Evolutionary conservation across 2,888 invertebrate genomes (phyloP).

Genomic region (Podotricha telesiphe): DNA sequence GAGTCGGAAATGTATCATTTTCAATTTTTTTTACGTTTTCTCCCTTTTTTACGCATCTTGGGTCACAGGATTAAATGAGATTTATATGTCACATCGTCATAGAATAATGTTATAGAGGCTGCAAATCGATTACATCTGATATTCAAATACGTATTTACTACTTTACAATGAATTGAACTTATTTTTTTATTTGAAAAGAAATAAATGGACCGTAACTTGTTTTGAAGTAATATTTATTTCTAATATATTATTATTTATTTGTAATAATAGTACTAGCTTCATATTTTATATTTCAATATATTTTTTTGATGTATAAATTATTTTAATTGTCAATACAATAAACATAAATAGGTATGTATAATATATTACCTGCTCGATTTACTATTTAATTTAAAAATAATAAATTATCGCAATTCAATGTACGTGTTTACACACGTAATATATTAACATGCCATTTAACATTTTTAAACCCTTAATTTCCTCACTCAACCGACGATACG

Average conservation of each 20-base stretch:
- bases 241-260: neutral
- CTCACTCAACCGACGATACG: slow-evolving; percentile 54
- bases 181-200: neutral
- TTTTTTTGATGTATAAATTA: neutral
- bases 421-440: slow-evolving; percentile 33
- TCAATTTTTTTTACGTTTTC: slow-evolving; percentile 67
- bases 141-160: neutral
- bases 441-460: slow-evolving; percentile 44
- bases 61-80: slow-evolving; percentile 80
- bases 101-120: slow-evolving; percentile 67
- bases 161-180: neutral
- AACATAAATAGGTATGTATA: neutral
- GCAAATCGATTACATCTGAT: slow-evolving; percentile 65
- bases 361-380: slow-evolving; percentile 9
- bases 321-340: neutral
- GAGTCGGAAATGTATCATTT: slow-evolving; percentile 79
- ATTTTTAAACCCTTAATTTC: slow-evolving; percentile 56
- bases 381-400: slow-evolving; percentile 12
- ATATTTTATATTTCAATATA: neutral
- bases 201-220: neutral
- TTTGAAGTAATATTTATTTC: neutral
- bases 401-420: slow-evolving; percentile 29
- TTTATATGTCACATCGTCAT: slow-evolving; percentile 76
- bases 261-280: neutral
- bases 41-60: slow-evolving; percentile 76